These are phyloP conservation scores for Agonum fuliginosum DNA, from an alignment of 2,888 invertebrate species.

Conservation along the genomic window DNA sequence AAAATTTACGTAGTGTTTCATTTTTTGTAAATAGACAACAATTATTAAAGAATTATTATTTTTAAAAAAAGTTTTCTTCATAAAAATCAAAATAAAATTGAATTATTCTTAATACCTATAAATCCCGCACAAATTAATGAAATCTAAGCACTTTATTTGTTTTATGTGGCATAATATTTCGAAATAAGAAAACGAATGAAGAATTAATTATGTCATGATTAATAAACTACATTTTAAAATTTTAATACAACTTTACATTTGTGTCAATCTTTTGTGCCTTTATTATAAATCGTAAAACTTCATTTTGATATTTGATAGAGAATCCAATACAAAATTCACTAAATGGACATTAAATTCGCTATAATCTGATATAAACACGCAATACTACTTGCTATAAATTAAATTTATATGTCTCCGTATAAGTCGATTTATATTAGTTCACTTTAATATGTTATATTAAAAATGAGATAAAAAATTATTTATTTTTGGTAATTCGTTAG, in stretches of 20 bases:
- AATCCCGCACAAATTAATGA: not conserved
- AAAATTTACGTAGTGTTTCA: no score
- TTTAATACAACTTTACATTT: no score
- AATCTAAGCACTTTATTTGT: not conserved
- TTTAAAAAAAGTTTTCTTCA: not conserved
- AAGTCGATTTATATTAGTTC: conserved; percentile 20
- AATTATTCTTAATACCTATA: not conserved
- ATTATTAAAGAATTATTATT: conserved; percentile 11
- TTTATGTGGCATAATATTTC: conserved; percentile 18
- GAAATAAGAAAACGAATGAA: not conserved
- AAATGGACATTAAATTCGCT: conserved; percentile 21
- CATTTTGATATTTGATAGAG: conserved; percentile 32
- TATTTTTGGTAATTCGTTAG: not conserved
- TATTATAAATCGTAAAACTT: not conserved
- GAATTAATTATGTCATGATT: no score
- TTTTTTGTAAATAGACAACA: no score
- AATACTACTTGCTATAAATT: conserved; percentile 32
- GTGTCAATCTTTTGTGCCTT: no score
- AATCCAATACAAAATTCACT: conserved; percentile 17
- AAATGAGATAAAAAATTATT: not conserved
- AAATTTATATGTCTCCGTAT: not conserved
- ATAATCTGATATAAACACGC: conserved; percentile 44
- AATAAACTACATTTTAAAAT: no score
- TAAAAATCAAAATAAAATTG: not conserved
- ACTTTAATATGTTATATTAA: not conserved